Conservation (phyloP, 2,888 invertebrate genomes). For the Gonocerus acuteangulatus region DNA sequence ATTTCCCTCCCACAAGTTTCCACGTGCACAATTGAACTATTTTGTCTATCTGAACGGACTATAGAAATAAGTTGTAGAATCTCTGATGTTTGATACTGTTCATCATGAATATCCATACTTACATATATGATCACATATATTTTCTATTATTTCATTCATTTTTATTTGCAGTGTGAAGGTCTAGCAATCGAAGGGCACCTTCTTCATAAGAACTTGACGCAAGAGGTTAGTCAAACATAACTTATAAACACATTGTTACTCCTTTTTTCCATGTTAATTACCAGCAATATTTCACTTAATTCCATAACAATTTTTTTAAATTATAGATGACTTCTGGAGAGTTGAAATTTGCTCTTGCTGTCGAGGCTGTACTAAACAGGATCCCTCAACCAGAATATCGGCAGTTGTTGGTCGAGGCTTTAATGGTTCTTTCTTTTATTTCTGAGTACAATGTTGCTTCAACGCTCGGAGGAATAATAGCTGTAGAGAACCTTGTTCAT, state of each 20-base stretch:
- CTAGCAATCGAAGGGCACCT: slow-evolving; percentile 85
- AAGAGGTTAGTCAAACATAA: slow-evolving; percentile 66
- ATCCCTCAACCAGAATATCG: slow-evolving; percentile 98
- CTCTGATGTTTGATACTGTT: no score
- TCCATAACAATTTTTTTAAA: neutral
- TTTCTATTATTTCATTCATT: no score
- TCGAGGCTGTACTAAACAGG: slow-evolving; percentile 91
- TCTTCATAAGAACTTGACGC: slow-evolving; percentile 84
- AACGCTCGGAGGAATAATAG: slow-evolving; percentile 69
- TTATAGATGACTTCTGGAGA: slow-evolving; percentile 91
- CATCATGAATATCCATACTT: no score
- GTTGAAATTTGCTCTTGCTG: slow-evolving; percentile 93
- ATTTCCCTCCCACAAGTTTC: no score
- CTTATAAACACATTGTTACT: no score
- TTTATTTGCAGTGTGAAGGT: slow-evolving; percentile 70
- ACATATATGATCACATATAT: no score
- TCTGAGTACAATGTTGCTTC: slow-evolving; percentile 76
- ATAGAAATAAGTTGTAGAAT: no score
- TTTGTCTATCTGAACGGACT: no score
- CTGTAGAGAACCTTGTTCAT: slow-evolving; percentile 86
- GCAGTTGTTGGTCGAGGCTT: slow-evolving; percentile 90
- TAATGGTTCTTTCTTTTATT: slow-evolving; percentile 90
- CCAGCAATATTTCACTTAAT: no score
- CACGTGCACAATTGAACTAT: no score
- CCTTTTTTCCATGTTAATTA: no score